phyloP scores from a whole-genome alignment of 2,888 invertebrate genomes.

The Galeopsomyia nigrocyanea region DNA sequence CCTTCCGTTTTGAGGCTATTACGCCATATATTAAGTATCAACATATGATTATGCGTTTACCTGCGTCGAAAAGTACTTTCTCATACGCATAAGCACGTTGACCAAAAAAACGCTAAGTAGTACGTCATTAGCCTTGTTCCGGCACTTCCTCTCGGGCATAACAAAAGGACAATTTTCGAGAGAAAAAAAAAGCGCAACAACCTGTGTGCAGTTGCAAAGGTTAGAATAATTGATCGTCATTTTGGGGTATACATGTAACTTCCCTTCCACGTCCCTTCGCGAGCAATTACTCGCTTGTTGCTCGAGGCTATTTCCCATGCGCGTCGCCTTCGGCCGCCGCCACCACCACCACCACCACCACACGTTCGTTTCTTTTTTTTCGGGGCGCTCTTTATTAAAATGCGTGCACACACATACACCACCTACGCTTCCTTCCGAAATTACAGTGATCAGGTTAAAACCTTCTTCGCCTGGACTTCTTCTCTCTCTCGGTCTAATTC shows the following conservation, averaged over 20 bases:
- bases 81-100: too few species aligned
- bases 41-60: too few species aligned
- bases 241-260: slow-evolving; percentile 55
- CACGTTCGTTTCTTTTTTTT: slow-evolving; percentile 3
- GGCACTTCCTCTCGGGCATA: not conserved
- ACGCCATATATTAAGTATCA: too few species aligned
- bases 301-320: slow-evolving; percentile 64
- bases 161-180: not conserved
- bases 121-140: slow-evolving; percentile 3
- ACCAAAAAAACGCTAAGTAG: too few species aligned
- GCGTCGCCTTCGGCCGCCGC: slow-evolving; percentile 35
- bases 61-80: too few species aligned
- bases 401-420: slow-evolving; percentile 22
- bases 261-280: slow-evolving; percentile 60
- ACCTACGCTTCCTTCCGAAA: slow-evolving; percentile 27
- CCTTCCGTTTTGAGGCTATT: not conserved
- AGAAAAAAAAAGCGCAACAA: slow-evolving; percentile 10
- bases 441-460: slow-evolving; percentile 43
- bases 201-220: slow-evolving; percentile 22
- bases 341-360: slow-evolving; percentile 12
- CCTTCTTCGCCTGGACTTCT: slow-evolving; percentile 40
- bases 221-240: slow-evolving; percentile 63
- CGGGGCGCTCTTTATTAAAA: slow-evolving; percentile 42
- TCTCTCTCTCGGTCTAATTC: slow-evolving; percentile 42
- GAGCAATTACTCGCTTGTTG: slow-evolving; percentile 63